phyloP scores from a whole-genome alignment of 2,888 invertebrate genomes.

The Anthophora plumipes region DNA sequence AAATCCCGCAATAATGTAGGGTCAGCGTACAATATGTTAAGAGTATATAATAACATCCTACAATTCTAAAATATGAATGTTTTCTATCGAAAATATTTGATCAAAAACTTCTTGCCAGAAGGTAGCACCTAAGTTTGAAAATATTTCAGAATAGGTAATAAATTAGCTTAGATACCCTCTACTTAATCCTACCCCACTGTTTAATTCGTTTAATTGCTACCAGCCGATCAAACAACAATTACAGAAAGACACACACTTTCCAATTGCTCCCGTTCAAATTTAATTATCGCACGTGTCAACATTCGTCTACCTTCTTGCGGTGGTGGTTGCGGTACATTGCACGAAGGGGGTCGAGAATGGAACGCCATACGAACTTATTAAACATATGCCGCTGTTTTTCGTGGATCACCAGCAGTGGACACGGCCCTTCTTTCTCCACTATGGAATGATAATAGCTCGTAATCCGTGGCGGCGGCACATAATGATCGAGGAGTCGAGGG shows the following conservation, averaged over 20 bases:
- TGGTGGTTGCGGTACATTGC: not conserved
- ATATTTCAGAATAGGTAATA: not conserved
- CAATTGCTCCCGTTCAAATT: conserved; percentile 63
- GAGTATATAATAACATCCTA: no score
- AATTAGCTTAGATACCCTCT: not conserved
- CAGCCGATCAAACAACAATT: conserved; percentile 39
- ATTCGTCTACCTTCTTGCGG: conserved; percentile 15
- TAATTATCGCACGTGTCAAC: conserved; percentile 65
- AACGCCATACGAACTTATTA: conserved; percentile 75
- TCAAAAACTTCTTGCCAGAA: no score
- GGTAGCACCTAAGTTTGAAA: no score
- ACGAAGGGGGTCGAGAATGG: conserved; percentile 31
- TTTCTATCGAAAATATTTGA: no score
- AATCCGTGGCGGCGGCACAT: conserved; percentile 78
- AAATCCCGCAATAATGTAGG: no score
- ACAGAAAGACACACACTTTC: conserved; percentile 49
- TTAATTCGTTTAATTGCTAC: conserved; percentile 19
- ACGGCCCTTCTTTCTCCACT: conserved; percentile 73
- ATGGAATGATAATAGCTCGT: conserved; percentile 82
- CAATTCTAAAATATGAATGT: no score
- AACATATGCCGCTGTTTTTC: conserved; percentile 77
- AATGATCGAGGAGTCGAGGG: conserved; percentile 80
- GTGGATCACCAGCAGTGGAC: conserved; percentile 58
- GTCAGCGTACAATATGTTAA: no score
- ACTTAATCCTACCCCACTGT: not conserved